Percentiles rank a stretch among this genome's conserved stretches.
phyloP scores from a whole-genome alignment of 2,797 vertebrate genomes.

The Remorina albescens region DNA sequence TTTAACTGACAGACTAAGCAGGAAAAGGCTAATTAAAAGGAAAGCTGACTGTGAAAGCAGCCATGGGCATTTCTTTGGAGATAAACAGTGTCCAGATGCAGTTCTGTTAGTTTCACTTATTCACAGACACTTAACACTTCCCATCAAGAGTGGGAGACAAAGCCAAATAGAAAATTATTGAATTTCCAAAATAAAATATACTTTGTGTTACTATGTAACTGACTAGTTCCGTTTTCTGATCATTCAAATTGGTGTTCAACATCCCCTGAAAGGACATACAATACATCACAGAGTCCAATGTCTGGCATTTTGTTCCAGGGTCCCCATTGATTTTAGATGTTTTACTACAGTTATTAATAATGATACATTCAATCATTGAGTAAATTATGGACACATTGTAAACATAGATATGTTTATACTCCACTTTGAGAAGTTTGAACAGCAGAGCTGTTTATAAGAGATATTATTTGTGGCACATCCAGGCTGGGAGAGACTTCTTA shows the following conservation, averaged over 20 bases:
- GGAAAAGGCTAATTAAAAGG: conserved; percentile 60
- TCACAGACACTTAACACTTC: conserved; percentile 5
- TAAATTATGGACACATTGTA: too few relatives aligned
- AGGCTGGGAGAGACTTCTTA: background rate
- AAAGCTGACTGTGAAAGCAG: conserved; percentile 46
- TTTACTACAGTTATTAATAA: too few relatives aligned
- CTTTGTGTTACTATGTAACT: background rate
- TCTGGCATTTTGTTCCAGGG: too few relatives aligned
- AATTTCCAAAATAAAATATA: background rate
- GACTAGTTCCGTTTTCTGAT: too few relatives aligned
- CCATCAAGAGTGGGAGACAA: background rate
- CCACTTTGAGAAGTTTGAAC: too few relatives aligned
- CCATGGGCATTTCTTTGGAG: conserved; percentile 25
- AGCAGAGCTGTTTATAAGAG: background rate
- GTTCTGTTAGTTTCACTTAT: conserved; percentile 6
- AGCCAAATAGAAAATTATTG: background rate
- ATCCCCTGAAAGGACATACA: too few relatives aligned
- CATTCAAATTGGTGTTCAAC: too few relatives aligned
- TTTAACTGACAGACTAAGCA: conserved; percentile 55
- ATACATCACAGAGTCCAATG: too few relatives aligned
- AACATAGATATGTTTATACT: too few relatives aligned
- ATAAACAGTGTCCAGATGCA: conserved; percentile 31
- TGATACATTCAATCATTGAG: too few relatives aligned
- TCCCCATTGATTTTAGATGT: too few relatives aligned
- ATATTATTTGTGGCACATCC: too few relatives aligned